Evolutionary conservation across 2,888 invertebrate species (phyloP), one percentile per base, ranked within the genome.

Genomic region (Synergus gifuensis): DNA sequence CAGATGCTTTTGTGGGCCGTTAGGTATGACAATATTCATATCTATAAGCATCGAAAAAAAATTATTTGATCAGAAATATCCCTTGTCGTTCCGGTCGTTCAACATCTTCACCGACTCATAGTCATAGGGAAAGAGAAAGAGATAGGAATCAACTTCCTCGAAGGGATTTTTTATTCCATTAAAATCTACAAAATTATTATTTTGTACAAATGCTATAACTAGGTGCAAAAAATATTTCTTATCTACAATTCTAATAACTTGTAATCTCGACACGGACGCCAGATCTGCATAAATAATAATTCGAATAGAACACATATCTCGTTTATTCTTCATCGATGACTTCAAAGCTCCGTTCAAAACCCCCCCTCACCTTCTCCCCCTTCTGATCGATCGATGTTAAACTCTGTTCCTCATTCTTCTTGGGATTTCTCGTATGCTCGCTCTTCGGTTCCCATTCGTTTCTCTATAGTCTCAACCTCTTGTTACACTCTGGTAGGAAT

Each of bases 311-410:
- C n/a, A 16, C 40, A 66, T 28, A 28, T 66, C 66, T 66, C 66
- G 16, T 66, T 66, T 66, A 66, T 66, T n/a, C 42, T 66, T 66
- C 42, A n/a, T 66, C 66, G 66, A 66, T n/a, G 66, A 66, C 66
- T 66, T 66, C 40, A 66, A 66, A 66, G 66, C 36, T 80, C 82
- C 78, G 79, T 58, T 79, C 58, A 40, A 42, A 2, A 18, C 54
- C 73, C 46, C 76, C 28, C 58, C 28, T 42, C 60, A 14, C n/a
- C 49, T 18, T 54, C 54, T 28, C 28, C 12, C 49, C 63, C 62
- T 22, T 44, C 36, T 62, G 60, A 60, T 80, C 60, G n/a, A 77
- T 76, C 62, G 42, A 66, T 66, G 66, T 66, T 66, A 42, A 66
- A 66, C 40, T 66, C n/a, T 66, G 66, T 66, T 66, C 66, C 66